A percentile compares a stretch with the other conserved stretches of the same genome.
phyloP scores from a whole-genome alignment of 2,888 invertebrate species.

The Bombyx huttoni region DNA sequence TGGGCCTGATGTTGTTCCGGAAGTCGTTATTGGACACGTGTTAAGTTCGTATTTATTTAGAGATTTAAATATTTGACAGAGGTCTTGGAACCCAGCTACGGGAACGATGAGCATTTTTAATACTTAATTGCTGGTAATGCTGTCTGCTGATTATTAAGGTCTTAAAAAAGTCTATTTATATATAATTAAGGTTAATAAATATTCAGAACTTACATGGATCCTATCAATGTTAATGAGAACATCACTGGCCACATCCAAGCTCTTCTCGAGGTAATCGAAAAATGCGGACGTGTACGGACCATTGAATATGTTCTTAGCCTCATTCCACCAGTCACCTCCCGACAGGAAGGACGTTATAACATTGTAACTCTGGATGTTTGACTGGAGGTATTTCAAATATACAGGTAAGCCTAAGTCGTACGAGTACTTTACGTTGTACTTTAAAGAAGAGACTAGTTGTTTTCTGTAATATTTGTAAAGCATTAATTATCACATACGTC shows the following conservation, averaged over 20 bases:
- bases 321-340: constrained; percentile 55
- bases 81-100: no score
- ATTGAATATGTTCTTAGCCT: constrained; percentile 31
- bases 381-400: constrained; percentile 52
- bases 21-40: no score
- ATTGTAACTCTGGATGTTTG: constrained; percentile 39
- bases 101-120: no score
- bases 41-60: background rate
- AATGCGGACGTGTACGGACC: constrained; percentile 37
- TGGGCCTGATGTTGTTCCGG: no score
- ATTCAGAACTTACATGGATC: constrained; percentile 43
- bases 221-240: constrained; percentile 47
- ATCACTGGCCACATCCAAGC: constrained; percentile 43
- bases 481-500: no score
- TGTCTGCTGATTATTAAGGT: no score
- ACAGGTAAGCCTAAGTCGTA: constrained; percentile 46
- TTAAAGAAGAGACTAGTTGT: constrained; percentile 27
- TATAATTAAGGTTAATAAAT: no score
- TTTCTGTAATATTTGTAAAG: constrained; percentile 23
- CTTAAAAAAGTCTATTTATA: no score
- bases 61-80: no score
- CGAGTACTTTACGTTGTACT: constrained; percentile 35
- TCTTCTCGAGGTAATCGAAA: constrained; percentile 38
- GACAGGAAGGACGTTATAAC: constrained; percentile 43
- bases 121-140: no score